Percentiles rank a stretch among this genome's conserved stretches.
phyloP scores from a whole-genome alignment of 2,113 vertebrate species.

The Gulo gulo region DNA sequence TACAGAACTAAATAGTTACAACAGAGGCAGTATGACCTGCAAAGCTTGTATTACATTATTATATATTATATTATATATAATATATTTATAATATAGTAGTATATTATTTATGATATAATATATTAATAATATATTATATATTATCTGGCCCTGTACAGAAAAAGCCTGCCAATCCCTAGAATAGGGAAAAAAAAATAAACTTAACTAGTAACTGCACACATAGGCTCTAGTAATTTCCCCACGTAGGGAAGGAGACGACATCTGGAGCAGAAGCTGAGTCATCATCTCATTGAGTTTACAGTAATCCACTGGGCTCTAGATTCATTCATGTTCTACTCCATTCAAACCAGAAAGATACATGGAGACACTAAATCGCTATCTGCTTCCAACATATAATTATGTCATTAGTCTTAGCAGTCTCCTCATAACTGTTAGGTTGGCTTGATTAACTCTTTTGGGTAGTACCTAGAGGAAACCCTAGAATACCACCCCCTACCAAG shows the following conservation, averaged over 20 bases:
- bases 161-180: not conserved
- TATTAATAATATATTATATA: not conserved
- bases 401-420: not conserved
- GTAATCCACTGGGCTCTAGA: not conserved
- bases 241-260: not conserved
- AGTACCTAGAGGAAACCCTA: not conserved
- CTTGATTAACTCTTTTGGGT: not conserved
- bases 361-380: not conserved
- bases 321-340: not conserved
- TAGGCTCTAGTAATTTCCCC: not conserved
- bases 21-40: not conserved
- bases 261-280: not conserved
- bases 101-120: not conserved
- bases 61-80: not conserved
- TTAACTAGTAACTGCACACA: not conserved
- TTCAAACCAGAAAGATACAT: not conserved
- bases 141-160: not conserved
- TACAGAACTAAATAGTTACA: not conserved
- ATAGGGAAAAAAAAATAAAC: not conserved
- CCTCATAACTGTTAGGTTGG: not conserved
- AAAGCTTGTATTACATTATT: not conserved
- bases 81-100: not conserved
- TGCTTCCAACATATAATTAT: not conserved
- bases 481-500: not conserved
- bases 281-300: not conserved